A percentile compares a stretch with the other conserved stretches of the same genome.
Evolutionary conservation across 1,140 invertebrate species (phyloP).

Genomic region (Drosophila trapezifrons): DNA sequence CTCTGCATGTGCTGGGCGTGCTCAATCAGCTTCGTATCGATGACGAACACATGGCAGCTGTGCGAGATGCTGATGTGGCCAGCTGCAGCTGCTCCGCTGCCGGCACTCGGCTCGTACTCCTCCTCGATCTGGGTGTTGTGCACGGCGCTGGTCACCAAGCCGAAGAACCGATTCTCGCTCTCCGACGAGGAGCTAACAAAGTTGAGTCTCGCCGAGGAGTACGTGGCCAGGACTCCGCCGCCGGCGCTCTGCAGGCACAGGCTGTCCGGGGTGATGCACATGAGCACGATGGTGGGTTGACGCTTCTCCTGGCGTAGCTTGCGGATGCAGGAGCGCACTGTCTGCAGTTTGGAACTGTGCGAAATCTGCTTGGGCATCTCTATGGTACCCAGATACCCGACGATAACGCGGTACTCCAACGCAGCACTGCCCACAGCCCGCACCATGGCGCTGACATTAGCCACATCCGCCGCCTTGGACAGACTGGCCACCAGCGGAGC

Average conservation of each 20-base stretch:
- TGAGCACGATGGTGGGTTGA: slow-evolving; percentile 92
- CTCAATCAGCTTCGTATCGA: slow-evolving; percentile 93
- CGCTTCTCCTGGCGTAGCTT: slow-evolving; percentile 95
- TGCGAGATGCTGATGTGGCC: slow-evolving; percentile 87
- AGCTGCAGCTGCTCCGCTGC: slow-evolving; percentile 10
- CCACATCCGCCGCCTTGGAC: slow-evolving; percentile 66
- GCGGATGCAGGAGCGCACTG: slow-evolving; percentile 92
- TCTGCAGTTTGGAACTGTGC: slow-evolving; percentile 89
- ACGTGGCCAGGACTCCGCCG: slow-evolving; percentile 89
- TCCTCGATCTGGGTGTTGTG: slow-evolving; percentile 84
- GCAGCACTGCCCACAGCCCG: slow-evolving; percentile 85
- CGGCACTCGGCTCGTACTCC: slow-evolving; percentile 63
- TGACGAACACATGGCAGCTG: slow-evolving; percentile 97
- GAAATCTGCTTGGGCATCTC: slow-evolving; percentile 95
- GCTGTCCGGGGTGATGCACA: slow-evolving; percentile 92
- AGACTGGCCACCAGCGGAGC: slow-evolving; percentile 42
- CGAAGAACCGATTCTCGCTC: slow-evolving; percentile 96
- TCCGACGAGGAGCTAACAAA: slow-evolving; percentile 96
- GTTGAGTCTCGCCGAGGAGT: slow-evolving; percentile 93
- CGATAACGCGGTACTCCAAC: slow-evolving; percentile 92
- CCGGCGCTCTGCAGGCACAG: slow-evolving; percentile 90
- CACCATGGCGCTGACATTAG: slow-evolving; percentile 84
- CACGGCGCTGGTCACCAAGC: slow-evolving; percentile 92
- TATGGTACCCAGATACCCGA: slow-evolving; percentile 97
- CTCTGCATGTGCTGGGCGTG: slow-evolving; percentile 91